Base-by-base conservation (phyloP, 2,113 vertebrate genomes). In the Sceloporus tristichus region DNA sequence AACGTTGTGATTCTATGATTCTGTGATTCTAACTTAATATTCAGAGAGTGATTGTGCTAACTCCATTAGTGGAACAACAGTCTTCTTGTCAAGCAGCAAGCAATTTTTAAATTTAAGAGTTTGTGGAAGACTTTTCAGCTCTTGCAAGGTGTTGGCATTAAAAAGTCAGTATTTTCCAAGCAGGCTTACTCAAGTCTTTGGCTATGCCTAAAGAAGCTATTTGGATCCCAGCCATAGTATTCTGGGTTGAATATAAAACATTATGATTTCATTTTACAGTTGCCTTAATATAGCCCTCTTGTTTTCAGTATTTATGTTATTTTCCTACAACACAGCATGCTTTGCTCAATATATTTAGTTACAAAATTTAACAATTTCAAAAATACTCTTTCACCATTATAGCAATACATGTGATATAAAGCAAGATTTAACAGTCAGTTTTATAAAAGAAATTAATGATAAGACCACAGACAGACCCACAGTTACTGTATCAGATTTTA, bases 351-450 rank as follows among this genome's bases (percentile, higher is more conserved):
- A 77, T 23, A 71, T 83, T 48, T 82, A 40, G 38, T 42, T 10
- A 29, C 59, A 25, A 62, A 62, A 62, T 19, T 11, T 73, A 73
- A 5, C 21, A 4, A 8, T 48, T 53, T 25, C 59, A 62, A 34
- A 59, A 59, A 8, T 18, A 9, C 1, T 71, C 54, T 76, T 23
- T 66, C 19, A 38, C 16, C 2, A 40, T 9, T 54, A 5, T 38
- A 83, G 19, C n/a, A 56, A 21, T 78, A 16, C 23, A 70, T 77
- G 5, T 88, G 65, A 78, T 70, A 85, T 88, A 62, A 77, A 76
- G 82, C 14, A 85, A 62, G 75, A 87, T 3, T 68, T 71, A 70
- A 66, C 19, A 21, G n/a, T 21, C 0, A 34, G 16, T 13, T 85
- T 77, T 70, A 0, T 53, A 76, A 86, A 89, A 82, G 2, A 19